These are phyloP conservation scores for Drosophila suboccidentalis DNA, from an alignment of 2,888 invertebrate genomes.

Conservation along the genomic window DNA sequence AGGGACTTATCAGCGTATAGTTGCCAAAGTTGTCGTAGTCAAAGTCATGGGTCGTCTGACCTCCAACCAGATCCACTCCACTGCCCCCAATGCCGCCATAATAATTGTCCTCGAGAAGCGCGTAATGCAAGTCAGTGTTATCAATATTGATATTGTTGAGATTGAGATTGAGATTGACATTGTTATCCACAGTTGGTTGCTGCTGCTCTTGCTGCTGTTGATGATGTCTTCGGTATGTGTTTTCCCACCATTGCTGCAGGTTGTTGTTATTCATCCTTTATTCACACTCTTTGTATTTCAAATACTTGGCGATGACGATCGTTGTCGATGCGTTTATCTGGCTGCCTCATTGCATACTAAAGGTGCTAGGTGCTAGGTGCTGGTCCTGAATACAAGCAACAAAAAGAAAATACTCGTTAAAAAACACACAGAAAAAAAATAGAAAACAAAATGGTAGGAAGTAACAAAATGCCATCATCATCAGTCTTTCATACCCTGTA, in stretches of 20 bases:
- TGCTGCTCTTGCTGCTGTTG: constrained; percentile 38
- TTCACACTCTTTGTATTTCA: constrained; percentile 35
- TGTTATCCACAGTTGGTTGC: constrained; percentile 46
- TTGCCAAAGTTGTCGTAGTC: constrained; percentile 68
- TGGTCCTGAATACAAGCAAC: constrained; percentile 41
- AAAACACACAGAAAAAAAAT: constrained; percentile 10
- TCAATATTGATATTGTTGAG: constrained; percentile 53
- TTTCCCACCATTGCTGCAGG: constrained; percentile 83
- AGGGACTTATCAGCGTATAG: constrained; percentile 60
- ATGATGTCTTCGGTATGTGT: constrained; percentile 77
- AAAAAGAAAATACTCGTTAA: constrained; percentile 5
- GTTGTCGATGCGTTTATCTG: constrained; percentile 72
- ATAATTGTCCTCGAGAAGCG: constrained; percentile 62
- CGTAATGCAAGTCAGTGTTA: constrained; percentile 53
- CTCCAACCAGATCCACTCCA: constrained; percentile 6
- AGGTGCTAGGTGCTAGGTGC: constrained; percentile 51
- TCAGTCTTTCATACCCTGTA: constrained; percentile 63
- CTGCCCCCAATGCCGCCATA: constrained; percentile 26
- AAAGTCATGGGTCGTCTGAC: constrained; percentile 28
- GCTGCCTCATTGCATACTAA: constrained; percentile 78
- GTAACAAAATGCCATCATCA: constrained; percentile 78
- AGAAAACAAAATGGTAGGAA: constrained; percentile 43
- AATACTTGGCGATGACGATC: constrained; percentile 57
- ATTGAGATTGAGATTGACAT: no score
- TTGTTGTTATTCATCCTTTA: constrained; percentile 78